Evolutionary conservation across 1,140 invertebrate species (phyloP), one percentile per base, ranked within the genome.

Genomic region (Magallana gigas): DNA sequence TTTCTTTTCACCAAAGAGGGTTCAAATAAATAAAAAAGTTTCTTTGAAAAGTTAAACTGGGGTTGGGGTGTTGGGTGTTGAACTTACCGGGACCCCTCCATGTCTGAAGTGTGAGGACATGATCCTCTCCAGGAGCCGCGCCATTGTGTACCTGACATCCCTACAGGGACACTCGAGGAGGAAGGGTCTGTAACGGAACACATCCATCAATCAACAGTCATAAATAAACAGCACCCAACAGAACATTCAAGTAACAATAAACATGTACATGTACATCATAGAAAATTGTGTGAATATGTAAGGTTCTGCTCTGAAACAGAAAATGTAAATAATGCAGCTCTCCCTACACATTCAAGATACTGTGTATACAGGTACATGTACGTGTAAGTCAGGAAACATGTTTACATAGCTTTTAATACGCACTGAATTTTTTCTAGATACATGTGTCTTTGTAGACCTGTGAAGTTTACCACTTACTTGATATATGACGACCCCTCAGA

Each of bases 91-190:
- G 5, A 93, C 90, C 57, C 92, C 93, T 60, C 92, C 93, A 91
- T 95, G 94, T 56, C 90, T 86, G 57, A 94, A 94, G 87, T 93
- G 94, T 86, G 91, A 92, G 56, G 84, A 90, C 86, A 94, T 92
- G 48, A 92, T 89, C 60, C 86, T 89, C 86, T 95, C 93, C 80
- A 95, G 82, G 12, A 95, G 89, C 56, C 92, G 91, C 6, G 92
- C 93, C 89, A 95, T 94, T 9, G 94, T 92, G 29, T 91, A 88
- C 57, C 95, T 90, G 9, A 95, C 93, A 90, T 95, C 95, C 88
- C 92, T 94, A 64, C 91, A 92, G 1, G 95, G 94, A 90, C 95
- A 95, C 83, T 96, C 95, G 57, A 96, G 89, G 8, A 96, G 91
- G 89, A 95, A 95, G 16, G 95, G 94, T 85, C 94, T 95, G 90